Evolutionary conservation across 30 jellyfish, hydroid and myxozoan species (phyloP).

Genomic region (Aurelia aurita complex sp. Pacific): DNA sequence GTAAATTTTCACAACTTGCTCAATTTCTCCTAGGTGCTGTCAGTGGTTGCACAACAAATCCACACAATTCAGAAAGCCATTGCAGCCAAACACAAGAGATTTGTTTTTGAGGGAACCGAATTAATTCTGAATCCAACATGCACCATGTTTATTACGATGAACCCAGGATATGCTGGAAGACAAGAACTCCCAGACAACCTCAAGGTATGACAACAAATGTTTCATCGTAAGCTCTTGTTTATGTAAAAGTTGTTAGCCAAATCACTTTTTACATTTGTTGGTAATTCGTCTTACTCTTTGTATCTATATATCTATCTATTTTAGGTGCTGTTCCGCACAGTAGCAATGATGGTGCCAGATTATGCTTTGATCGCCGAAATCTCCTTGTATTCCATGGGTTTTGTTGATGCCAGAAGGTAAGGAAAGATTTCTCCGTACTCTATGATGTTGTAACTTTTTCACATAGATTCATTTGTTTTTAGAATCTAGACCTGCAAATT

Average conservation of each 20-base stretch:
- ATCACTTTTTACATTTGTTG: too few relatives aligned
- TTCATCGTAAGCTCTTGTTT: too few relatives aligned
- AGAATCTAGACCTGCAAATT: too few relatives aligned
- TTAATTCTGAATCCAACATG: slow-evolving; percentile 85
- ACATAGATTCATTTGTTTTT: too few relatives aligned
- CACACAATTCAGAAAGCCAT: slow-evolving; percentile 85
- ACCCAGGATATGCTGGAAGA: slow-evolving; percentile 96
- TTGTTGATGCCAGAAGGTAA: slow-evolving; percentile 88
- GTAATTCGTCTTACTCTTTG: too few relatives aligned
- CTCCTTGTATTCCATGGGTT: slow-evolving; percentile 94
- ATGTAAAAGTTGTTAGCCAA: too few relatives aligned
- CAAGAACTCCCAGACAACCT: slow-evolving; percentile 92
- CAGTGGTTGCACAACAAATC: slow-evolving; percentile 94
- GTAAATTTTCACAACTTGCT: too few relatives aligned
- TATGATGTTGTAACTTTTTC: too few relatives aligned
- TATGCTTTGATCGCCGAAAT: slow-evolving; percentile 90
- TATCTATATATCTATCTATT: too few relatives aligned
- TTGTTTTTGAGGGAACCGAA: slow-evolving; percentile 89
- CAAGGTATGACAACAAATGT: slow-evolving; percentile 23
- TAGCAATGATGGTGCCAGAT: slow-evolving; percentile 98
- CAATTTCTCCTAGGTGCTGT: slow-evolving; percentile 49
- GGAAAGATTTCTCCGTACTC: neutral
- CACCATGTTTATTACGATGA: slow-evolving; percentile 92
- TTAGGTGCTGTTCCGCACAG: slow-evolving; percentile 90
- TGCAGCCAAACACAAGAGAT: slow-evolving; percentile 78